phyloP scores from a whole-genome alignment of 2,113 vertebrate genomes.

The Rhynchomys soricoides region DNA sequence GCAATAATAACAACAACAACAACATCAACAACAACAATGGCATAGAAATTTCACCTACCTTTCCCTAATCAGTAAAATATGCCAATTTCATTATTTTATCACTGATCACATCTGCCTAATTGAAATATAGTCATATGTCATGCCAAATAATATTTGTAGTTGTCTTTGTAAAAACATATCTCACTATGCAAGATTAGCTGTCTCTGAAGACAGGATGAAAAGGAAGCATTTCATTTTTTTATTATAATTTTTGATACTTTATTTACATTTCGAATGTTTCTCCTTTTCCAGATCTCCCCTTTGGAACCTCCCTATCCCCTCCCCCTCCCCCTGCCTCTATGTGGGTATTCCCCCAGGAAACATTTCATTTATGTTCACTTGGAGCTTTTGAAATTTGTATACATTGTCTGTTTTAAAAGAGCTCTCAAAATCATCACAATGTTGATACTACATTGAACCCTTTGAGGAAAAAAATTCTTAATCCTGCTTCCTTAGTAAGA shows the following conservation, averaged over 20 bases:
- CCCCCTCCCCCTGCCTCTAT: too few species aligned
- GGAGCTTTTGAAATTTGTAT: background rate
- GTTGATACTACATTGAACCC: background rate
- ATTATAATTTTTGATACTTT: too few species aligned
- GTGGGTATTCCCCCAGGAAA: too few species aligned
- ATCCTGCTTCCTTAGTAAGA: background rate
- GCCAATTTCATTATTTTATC: background rate
- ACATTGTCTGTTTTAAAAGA: background rate
- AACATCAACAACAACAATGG: background rate
- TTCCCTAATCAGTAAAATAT: background rate
- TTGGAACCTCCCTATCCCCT: too few species aligned
- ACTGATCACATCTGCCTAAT: background rate
- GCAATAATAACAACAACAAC: background rate
- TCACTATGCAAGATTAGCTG: background rate
- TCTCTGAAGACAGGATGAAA: background rate
- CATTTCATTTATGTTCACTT: background rate
- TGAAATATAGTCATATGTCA: background rate
- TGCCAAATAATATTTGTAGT: background rate
- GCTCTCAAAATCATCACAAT: background rate
- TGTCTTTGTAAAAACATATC: background rate
- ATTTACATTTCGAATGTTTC: too few species aligned
- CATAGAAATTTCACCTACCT: background rate
- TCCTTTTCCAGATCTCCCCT: too few species aligned
- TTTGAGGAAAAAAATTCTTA: background rate
- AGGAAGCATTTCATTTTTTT: background rate